A percentile compares a stretch with the other conserved stretches of the same genome.
phyloP scores from a whole-genome alignment of 1,140 invertebrate species.

The Drosophila lacteicornis region DNA sequence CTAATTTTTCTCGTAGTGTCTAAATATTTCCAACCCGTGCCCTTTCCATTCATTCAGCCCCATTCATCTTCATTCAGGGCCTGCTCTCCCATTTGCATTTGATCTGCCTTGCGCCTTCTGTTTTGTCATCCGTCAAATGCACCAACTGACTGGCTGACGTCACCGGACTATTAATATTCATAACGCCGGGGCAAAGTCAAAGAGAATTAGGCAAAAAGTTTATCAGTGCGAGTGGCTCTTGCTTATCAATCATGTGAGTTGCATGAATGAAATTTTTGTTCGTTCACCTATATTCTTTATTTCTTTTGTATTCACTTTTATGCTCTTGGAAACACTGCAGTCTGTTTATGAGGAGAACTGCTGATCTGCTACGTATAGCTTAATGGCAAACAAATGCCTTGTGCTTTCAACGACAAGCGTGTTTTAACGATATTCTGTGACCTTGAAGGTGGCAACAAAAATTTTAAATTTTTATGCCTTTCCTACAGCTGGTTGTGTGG shows the following conservation, averaged over 20 bases:
- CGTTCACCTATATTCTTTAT: slow-evolving; percentile 6
- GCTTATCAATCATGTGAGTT: slow-evolving; percentile 56
- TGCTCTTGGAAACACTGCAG: slow-evolving; percentile 17
- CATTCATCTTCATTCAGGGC: slow-evolving; percentile 71
- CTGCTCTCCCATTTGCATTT: slow-evolving; percentile 62
- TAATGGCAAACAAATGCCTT: slow-evolving; percentile 67
- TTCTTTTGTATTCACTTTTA: neutral
- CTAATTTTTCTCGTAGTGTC: neutral
- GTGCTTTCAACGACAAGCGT: slow-evolving; percentile 48
- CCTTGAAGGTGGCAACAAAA: slow-evolving; percentile 65
- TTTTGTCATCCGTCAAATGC: slow-evolving; percentile 77
- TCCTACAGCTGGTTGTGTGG: slow-evolving; percentile 14
- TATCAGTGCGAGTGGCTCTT: slow-evolving; percentile 19
- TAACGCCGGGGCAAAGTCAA: slow-evolving; percentile 17
- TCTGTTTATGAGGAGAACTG: slow-evolving; percentile 13
- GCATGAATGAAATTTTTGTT: slow-evolving; percentile 36
- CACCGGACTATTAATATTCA: slow-evolving; percentile 46
- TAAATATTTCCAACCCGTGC: slow-evolving; percentile 2
- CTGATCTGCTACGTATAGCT: slow-evolving; percentile 48
- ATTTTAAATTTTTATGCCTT: slow-evolving; percentile 40
- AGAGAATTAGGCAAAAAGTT: slow-evolving; percentile 28
- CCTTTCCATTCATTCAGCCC: slow-evolving; percentile 18
- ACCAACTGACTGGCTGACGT: slow-evolving; percentile 37
- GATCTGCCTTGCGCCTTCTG: slow-evolving; percentile 58
- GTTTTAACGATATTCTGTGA: slow-evolving; percentile 59